phyloP scores from a whole-genome alignment of 2,888 invertebrate genomes.

The Halocaridina rubra region DNA sequence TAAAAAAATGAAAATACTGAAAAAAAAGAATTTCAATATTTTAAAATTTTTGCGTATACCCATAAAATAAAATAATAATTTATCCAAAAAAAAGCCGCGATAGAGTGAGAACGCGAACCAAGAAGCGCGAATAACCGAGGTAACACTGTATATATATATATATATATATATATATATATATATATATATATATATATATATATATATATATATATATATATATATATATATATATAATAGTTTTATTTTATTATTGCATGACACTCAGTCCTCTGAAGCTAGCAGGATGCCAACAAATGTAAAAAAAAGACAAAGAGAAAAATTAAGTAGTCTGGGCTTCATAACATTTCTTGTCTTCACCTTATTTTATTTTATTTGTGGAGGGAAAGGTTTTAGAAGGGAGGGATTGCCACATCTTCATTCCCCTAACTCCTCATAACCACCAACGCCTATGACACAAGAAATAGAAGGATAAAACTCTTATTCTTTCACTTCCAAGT shows the following conservation, averaged over 20 bases:
- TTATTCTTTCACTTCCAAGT: too few relatives aligned
- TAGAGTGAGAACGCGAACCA: too few relatives aligned
- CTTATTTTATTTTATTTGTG: too few relatives aligned
- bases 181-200: background rate
- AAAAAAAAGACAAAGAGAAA: background rate
- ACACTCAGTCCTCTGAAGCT: background rate
- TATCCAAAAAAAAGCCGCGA: too few relatives aligned
- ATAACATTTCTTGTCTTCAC: too few relatives aligned
- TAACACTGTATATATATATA: background rate
- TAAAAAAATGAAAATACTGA: too few relatives aligned
- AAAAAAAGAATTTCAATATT: too few relatives aligned
- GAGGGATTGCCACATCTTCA: background rate
- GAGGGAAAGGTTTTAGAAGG: background rate
- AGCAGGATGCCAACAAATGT: background rate
- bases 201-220: conserved; percentile 2
- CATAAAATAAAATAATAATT: too few relatives aligned
- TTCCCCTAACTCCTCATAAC: too few relatives aligned
- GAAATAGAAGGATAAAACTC: too few relatives aligned
- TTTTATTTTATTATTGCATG: background rate
- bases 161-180: background rate
- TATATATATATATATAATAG: background rate
- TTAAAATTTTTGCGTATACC: too few relatives aligned
- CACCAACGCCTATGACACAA: too few relatives aligned
- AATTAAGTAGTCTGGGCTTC: background rate
- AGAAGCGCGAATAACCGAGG: background rate